Conservation (phyloP, 1,140 invertebrate species). For the Bombus consobrinus region DNA sequence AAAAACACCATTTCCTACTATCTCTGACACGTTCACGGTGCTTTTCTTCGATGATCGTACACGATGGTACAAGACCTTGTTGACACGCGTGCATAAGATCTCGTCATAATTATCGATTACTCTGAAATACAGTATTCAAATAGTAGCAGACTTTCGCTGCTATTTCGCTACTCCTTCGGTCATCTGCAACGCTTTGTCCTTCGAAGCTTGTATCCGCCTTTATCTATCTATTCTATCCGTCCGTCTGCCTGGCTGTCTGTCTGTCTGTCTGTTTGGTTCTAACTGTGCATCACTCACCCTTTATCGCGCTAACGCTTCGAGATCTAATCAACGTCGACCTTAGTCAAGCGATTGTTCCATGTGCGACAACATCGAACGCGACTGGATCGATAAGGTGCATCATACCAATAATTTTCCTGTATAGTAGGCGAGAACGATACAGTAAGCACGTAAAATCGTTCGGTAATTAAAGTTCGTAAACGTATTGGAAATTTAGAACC, state of each 20-base stretch:
- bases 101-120: conserved; percentile 55
- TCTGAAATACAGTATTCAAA: not conserved
- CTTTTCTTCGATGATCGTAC: not conserved
- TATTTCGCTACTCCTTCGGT: not conserved
- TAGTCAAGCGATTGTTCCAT: conserved; percentile 8
- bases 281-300: conserved; percentile 19
- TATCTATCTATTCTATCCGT: not conserved
- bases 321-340: conserved; percentile 49
- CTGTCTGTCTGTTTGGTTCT: not conserved
- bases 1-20: not conserved
- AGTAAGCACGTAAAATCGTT: not conserved
- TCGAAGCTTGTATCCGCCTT: not conserved
- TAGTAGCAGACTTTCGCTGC: not conserved
- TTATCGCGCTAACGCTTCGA: conserved; percentile 51
- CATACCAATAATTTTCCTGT: not conserved
- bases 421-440: not conserved
- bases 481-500: no score
- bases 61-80: not conserved
- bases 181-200: not conserved
- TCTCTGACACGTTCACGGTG: not conserved
- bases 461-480: not conserved
- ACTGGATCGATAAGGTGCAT: conserved; percentile 19
- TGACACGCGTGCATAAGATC: not conserved
- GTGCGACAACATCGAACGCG: not conserved
- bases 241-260: not conserved